phyloP scores from a whole-genome alignment of 2,113 vertebrate species.

The Cottus gobio region DNA sequence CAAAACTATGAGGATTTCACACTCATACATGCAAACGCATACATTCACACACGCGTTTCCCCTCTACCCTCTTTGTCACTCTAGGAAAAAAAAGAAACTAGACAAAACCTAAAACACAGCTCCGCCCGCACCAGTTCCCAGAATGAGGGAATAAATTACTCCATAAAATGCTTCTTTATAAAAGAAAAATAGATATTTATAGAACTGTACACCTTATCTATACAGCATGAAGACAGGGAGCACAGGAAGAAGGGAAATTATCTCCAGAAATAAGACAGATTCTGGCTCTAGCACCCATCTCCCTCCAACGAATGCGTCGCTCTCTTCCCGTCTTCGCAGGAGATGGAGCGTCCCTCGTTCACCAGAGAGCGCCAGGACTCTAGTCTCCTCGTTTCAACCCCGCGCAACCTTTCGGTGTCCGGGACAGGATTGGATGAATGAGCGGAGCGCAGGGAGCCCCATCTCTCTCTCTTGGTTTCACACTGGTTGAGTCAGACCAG shows the following conservation, averaged over 20 bases:
- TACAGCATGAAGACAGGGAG: conserved; percentile 72
- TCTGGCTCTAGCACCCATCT: conserved; percentile 74
- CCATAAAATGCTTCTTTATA: conserved; percentile 87
- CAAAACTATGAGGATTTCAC: conserved; percentile 64
- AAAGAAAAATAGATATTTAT: conserved; percentile 85
- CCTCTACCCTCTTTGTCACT: conserved; percentile 24
- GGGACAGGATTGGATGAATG: conserved; percentile 28
- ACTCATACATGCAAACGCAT: conserved; percentile 41
- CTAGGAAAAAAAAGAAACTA: conserved; percentile 26
- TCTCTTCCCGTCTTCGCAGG: conserved; percentile 35
- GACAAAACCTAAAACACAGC: conserved; percentile 58
- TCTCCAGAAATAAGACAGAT: conserved; percentile 74
- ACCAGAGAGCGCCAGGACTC: conserved; percentile 21
- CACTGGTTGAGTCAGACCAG: conserved; percentile 10
- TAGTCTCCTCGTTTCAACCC: conserved; percentile 2
- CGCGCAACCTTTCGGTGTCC: conserved; percentile 17
- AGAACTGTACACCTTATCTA: conserved; percentile 79
- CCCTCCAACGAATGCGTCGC: conserved; percentile 56
- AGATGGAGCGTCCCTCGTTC: conserved; percentile 48
- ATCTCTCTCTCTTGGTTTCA: conserved; percentile 17
- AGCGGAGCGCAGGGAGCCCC: conserved; percentile 46
- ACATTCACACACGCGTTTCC: conserved; percentile 37
- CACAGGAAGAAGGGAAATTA: conserved; percentile 73
- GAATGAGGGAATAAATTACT: conserved; percentile 79
- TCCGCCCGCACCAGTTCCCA: conserved; percentile 69